phyloP scores from a whole-genome alignment of 1,140 invertebrate genomes.

The Caenorhabditis brenneri region DNA sequence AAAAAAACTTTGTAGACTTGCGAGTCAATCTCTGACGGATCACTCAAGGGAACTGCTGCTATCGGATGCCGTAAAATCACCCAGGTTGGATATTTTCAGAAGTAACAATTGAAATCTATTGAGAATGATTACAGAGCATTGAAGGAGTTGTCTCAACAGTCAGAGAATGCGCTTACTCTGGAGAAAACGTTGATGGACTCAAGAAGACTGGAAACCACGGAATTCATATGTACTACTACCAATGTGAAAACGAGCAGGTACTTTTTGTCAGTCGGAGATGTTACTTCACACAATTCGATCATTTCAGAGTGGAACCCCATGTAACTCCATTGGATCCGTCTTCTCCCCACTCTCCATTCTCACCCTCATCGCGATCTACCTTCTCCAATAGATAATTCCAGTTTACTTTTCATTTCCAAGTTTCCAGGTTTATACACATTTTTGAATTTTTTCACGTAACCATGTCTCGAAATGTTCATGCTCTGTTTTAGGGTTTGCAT shows the following conservation, averaged over 20 bases:
- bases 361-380: conserved; percentile 33
- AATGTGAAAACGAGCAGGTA: conserved; percentile 55
- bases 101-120: neutral
- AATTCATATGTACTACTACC: conserved; percentile 55
- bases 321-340: neutral
- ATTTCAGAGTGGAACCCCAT: neutral
- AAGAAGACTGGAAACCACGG: conserved; percentile 61
- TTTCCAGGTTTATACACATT: neutral
- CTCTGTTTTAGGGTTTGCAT: conserved; percentile 25
- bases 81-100: neutral
- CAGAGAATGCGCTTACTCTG: conserved; percentile 60
- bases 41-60: conserved; percentile 40
- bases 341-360: conserved; percentile 16
- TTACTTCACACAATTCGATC: neutral
- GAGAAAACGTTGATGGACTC: conserved; percentile 51
- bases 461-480: conserved; percentile 17
- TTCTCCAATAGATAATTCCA: conserved; percentile 35
- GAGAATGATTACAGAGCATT: conserved; percentile 30
- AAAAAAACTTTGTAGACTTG: conserved; percentile 37
- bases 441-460: neutral
- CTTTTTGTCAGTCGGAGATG: neutral
- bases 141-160: conserved; percentile 50
- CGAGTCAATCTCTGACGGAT: conserved; percentile 25
- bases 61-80: conserved; percentile 58
- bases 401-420: neutral